These are phyloP conservation scores for Matsumurasca onukii DNA, from an alignment of 1,140 invertebrate species.

Conservation along the genomic window DNA sequence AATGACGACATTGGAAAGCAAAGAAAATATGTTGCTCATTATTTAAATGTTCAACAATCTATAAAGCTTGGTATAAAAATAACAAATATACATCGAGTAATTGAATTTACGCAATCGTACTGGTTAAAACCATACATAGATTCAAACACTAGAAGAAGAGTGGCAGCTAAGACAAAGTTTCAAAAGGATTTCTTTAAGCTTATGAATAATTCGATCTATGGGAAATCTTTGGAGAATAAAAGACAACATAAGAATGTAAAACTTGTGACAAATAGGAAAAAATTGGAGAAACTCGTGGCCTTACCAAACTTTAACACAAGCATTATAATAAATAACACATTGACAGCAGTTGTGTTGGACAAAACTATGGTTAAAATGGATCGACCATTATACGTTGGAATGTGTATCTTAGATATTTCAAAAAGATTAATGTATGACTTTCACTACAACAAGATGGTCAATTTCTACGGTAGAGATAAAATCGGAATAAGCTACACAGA, in stretches of 20 bases:
- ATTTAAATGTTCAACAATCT: not conserved
- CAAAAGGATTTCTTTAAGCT: slow-evolving; percentile 8
- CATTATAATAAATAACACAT: not conserved
- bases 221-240: not conserved
- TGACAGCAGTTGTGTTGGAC: not conserved
- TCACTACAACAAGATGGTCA: not conserved
- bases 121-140: slow-evolving; percentile 9
- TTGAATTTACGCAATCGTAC: not conserved
- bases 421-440: slow-evolving; percentile 1
- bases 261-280: not conserved
- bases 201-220: slow-evolving; percentile 4
- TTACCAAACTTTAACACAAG: not conserved
- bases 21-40: not conserved
- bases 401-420: slow-evolving; percentile 4
- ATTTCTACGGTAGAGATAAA: not conserved
- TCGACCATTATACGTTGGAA: not conserved
- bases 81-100: slow-evolving; percentile 19
- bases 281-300: not conserved
- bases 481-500: not conserved
- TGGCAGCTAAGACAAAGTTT: not conserved
- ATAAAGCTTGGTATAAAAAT: not conserved
- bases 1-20: slow-evolving; percentile 3
- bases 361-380: slow-evolving; percentile 3
- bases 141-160: not conserved
- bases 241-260: slow-evolving; percentile 2